Conservation (phyloP, 2,113 vertebrate genomes). For the Rhabdornis inornatus region DNA sequence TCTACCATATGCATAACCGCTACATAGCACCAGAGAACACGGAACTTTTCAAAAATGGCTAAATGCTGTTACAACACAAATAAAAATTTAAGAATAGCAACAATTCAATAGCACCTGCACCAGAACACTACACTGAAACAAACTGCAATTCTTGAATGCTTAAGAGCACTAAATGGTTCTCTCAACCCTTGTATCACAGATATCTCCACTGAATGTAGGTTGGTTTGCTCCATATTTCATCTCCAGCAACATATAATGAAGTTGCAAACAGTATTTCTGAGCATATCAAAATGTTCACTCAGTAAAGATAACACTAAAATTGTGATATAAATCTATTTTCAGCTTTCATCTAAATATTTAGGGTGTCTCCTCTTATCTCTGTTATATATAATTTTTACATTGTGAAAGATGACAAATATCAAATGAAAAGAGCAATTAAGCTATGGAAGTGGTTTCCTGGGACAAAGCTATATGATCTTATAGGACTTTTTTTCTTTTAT, state of each 20-base stretch:
- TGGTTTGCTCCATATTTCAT: background rate
- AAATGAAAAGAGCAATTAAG: background rate
- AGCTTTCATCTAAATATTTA: background rate
- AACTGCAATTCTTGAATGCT: background rate
- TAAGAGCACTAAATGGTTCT: background rate
- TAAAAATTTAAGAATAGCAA: background rate
- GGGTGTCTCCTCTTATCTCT: background rate
- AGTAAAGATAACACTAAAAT: background rate
- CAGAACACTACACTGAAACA: background rate
- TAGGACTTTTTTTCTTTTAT: background rate
- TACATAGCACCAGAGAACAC: background rate
- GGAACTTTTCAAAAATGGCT: background rate
- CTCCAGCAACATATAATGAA: background rate
- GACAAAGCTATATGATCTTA: background rate
- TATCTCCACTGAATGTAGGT: accelerated
- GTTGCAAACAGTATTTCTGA: background rate
- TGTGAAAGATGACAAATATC: background rate
- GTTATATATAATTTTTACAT: background rate
- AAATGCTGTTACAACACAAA: background rate
- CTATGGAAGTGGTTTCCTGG: background rate
- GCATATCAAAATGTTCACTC: background rate
- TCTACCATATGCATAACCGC: background rate
- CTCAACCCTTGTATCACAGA: background rate
- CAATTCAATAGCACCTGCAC: background rate
- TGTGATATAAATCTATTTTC: background rate